Conservation (phyloP, 35 echinoderm and acorn worm species). For the Patiria miniata region DNA sequence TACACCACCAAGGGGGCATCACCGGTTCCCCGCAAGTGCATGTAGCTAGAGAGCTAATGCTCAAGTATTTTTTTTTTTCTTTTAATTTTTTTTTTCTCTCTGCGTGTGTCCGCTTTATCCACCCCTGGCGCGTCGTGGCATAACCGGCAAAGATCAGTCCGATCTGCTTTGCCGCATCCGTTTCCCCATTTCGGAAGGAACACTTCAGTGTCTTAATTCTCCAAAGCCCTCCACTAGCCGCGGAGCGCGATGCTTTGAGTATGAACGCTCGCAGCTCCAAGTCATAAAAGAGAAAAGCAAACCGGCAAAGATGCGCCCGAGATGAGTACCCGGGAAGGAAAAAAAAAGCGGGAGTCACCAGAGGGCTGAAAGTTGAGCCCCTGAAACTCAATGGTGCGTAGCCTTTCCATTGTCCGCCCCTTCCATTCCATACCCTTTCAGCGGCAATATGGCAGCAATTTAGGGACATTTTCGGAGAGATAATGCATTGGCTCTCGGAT, state of each 20-base stretch:
- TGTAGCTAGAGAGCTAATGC: not conserved
- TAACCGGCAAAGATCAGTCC: conserved; percentile 12
- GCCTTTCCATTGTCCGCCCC: not conserved
- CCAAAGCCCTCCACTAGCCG: not conserved
- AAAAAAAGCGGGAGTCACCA: not conserved
- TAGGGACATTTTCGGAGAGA: not conserved
- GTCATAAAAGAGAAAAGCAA: too few species aligned
- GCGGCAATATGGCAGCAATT: conserved; percentile 4
- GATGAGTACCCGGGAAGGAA: too few species aligned
- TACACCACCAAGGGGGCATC: conserved; percentile 10
- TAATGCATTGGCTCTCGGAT: conserved; percentile 3
- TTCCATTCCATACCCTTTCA: not conserved
- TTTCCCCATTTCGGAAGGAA: not conserved
- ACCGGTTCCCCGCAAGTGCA: conserved; percentile 9
- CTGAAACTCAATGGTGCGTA: conserved; percentile 9
- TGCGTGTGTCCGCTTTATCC: not conserved
- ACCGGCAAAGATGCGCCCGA: too few species aligned
- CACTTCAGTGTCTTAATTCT: conserved; percentile 8
- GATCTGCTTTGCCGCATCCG: not conserved
- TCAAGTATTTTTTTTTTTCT: not conserved
- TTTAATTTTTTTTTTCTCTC: too few species aligned
- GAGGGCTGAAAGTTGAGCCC: conserved; percentile 1
- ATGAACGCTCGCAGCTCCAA: too few species aligned
- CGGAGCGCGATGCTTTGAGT: too few species aligned
- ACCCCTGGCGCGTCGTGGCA: not conserved